phyloP scores from a whole-genome alignment of 1,140 invertebrate genomes.

The Magallana ariakensis region DNA sequence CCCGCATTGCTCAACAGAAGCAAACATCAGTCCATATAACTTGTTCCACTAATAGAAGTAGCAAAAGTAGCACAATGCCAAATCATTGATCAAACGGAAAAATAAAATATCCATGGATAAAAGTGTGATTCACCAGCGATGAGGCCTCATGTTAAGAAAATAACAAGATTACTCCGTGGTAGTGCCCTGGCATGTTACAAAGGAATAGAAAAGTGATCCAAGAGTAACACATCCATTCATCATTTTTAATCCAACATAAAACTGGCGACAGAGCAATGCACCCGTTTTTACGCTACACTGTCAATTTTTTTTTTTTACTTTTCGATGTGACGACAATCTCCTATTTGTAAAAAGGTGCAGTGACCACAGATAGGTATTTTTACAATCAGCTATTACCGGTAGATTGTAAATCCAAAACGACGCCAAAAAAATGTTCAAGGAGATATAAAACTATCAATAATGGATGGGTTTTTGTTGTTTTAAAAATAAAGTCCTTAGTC shows the following conservation, averaged over 20 bases:
- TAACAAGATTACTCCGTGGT: slow-evolving; percentile 3
- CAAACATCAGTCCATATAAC: slow-evolving; percentile 21
- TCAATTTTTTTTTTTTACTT: too few species aligned
- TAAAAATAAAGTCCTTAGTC: too few species aligned
- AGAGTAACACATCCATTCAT: slow-evolving; percentile 17
- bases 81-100: slow-evolving; percentile 34
- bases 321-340: not conserved
- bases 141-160: slow-evolving; percentile 11
- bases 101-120: slow-evolving; percentile 27
- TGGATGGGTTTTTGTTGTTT: too few species aligned
- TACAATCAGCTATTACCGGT: not conserved
- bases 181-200: not conserved
- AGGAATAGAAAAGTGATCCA: not conserved
- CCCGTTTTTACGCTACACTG: not conserved
- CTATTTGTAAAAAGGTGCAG: not conserved
- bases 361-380: not conserved
- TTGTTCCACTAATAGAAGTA: slow-evolving; percentile 1
- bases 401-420: not conserved
- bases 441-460: too few species aligned
- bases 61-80: slow-evolving; percentile 33
- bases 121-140: not conserved
- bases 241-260: slow-evolving; percentile 29
- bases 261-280: not conserved
- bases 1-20: not conserved
- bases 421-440: too few species aligned